Conservation (phyloP, 1,140 invertebrate species). For the Bradysia coprophila region DNA sequence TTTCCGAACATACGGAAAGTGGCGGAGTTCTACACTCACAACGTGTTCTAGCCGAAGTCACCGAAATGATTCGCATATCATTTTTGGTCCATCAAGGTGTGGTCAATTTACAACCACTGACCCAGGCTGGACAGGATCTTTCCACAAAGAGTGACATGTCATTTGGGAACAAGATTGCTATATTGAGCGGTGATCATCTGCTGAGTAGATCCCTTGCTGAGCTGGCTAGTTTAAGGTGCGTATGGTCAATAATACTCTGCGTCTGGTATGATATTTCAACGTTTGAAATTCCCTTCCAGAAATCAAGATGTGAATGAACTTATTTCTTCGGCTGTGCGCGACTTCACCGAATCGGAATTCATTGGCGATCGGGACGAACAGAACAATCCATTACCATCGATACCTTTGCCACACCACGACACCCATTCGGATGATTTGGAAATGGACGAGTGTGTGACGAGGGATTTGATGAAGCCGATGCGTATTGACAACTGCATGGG, state of each 20-base stretch:
- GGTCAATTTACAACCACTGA: constrained; percentile 53
- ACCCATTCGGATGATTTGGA: constrained; percentile 5
- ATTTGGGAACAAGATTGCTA: constrained; percentile 88
- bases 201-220: constrained; percentile 77
- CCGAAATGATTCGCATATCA: constrained; percentile 95
- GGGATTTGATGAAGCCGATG: constrained; percentile 28
- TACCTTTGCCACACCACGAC: constrained; percentile 23
- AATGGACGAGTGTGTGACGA: constrained; percentile 12
- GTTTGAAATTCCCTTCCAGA: constrained; percentile 11
- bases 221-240: constrained; percentile 57
- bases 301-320: constrained; percentile 71
- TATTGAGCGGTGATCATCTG: constrained; percentile 83
- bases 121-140: constrained; percentile 25
- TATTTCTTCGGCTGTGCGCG: constrained; percentile 71
- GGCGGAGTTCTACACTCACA: constrained; percentile 68
- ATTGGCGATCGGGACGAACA: constrained; percentile 63
- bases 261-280: background rate
- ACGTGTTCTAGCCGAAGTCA: constrained; percentile 78
- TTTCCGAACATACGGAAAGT: constrained; percentile 67
- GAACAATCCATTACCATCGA: constrained; percentile 61
- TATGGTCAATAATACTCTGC: constrained; percentile 2
- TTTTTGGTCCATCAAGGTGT: constrained; percentile 79
- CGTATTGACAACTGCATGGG: constrained; percentile 35
- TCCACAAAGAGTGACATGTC: constrained; percentile 56
- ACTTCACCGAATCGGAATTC: constrained; percentile 81